Evolutionary conservation across 2,797 vertebrate genomes (phyloP).

Genomic region (Paguma larvata): DNA sequence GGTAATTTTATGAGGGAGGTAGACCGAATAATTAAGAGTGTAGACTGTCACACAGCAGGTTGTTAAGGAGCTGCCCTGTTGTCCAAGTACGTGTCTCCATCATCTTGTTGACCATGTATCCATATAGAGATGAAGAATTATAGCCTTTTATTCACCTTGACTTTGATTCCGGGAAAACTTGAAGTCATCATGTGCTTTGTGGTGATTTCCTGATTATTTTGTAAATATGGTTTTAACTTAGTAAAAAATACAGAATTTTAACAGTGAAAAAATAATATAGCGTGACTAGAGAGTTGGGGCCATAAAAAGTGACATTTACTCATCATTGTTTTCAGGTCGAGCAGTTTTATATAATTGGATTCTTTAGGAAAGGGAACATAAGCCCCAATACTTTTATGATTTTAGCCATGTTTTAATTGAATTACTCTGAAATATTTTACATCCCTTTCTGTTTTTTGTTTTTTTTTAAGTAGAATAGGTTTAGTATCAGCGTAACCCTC

Average conservation of each 20-base stretch:
- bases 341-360: constrained; percentile 13
- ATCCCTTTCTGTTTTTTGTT: not conserved
- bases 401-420: not conserved
- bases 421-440: constrained; percentile 45
- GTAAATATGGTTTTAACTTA: constrained; percentile 59
- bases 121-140: not conserved
- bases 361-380: constrained; percentile 48
- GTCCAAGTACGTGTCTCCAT: not conserved
- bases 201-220: not conserved
- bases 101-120: not conserved
- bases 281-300: not conserved
- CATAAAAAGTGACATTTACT: constrained; percentile 1
- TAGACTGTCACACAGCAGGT: not conserved
- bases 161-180: not conserved
- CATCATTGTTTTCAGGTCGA: constrained; percentile 21
- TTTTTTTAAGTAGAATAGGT: not conserved
- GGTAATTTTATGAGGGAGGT: not conserved
- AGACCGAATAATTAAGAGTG: not conserved
- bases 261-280: constrained; percentile 36
- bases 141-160: constrained; percentile 5
- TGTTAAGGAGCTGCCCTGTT: not conserved
- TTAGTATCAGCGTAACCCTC: not conserved
- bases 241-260: constrained; percentile 1
- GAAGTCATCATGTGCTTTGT: not conserved
- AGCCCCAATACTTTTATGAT: not conserved